A percentile compares a stretch with the other conserved stretches of the same genome.
Evolutionary conservation across 1,140 invertebrate species (phyloP).

Genomic region (Kradibia gibbosae): DNA sequence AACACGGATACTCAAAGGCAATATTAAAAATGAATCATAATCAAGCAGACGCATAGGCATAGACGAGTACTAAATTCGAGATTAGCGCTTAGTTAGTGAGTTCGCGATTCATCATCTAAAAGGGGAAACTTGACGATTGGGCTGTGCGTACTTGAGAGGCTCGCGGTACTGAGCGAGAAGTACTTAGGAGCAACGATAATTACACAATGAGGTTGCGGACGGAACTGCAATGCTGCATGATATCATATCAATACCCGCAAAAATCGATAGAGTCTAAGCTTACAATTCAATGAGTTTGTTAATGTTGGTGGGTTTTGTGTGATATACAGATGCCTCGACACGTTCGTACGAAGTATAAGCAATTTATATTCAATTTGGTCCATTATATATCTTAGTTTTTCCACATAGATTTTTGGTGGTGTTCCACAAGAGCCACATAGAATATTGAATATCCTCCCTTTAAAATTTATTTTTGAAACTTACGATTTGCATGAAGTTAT

Average conservation of each 20-base stretch:
- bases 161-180: not conserved
- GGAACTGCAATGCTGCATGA: not conserved
- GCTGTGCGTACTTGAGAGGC: not conserved
- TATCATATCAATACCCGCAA: conserved; percentile 14
- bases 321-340: not conserved
- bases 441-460: too few species aligned
- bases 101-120: conserved; percentile 25
- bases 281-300: not conserved
- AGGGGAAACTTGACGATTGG: conserved; percentile 34
- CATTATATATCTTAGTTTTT: too few species aligned
- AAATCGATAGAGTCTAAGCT: not conserved
- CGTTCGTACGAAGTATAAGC: too few species aligned
- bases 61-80: not conserved
- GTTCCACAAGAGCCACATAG: too few species aligned
- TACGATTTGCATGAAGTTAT: too few species aligned
- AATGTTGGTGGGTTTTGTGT: not conserved
- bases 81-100: conserved; percentile 35
- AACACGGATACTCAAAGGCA: too few species aligned
- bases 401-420: too few species aligned
- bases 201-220: not conserved
- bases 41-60: not conserved
- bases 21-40: too few species aligned
- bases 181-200: not conserved
- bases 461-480: too few species aligned
- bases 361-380: too few species aligned